Base-by-base conservation (phyloP, 2,113 vertebrate genomes). In the Tragelaphus strepsiceros region DNA sequence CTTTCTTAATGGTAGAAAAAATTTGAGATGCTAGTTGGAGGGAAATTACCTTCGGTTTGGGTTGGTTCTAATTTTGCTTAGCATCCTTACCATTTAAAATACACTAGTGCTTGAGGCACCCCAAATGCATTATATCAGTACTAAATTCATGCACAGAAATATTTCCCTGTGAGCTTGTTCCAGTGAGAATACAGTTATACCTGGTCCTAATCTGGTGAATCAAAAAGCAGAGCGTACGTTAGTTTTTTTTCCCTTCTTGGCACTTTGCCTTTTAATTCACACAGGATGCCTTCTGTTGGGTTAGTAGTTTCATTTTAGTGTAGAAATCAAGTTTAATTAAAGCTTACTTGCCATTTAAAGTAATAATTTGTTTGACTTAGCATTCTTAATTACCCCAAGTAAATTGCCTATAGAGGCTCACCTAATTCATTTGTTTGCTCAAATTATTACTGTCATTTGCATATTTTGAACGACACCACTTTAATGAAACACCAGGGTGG, bases 351-450 rank as follows among this genome's bases (percentile, higher is more conserved):
- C 90, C 90, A 98, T 91, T 98, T 98, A 97, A 97, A 96, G 91
- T 98, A 98, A 96, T 98, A 98, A 98, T 98, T 98, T 98, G 96
- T 99, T 98, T 98, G 96, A 97, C 94, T 99, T 98, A 97, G 97
- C 95, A 96, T 97, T 98, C 93, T 97, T 97, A 98, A 98, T 98
- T 98, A 94, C 96, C 96, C 97, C 97, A 94, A 98, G 96, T 98
- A 96, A 98, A 96, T 98, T 98, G 98, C 97, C 97, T 98, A 71
- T 95, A 97, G 98, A 97, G 95, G 93, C 96, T 96, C 96, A 71
- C 95, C 93, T 95, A 97, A 97, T 97, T 96, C 89, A 67, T 98
- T 97, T 98, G 81, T 97, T 90, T 98, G 94, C 98, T 98, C 96
- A 92, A 71, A 97, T 97, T 98, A 95, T 96, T 93, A 93, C 93